Conservation (phyloP, 1,140 invertebrate species). For the Brachionus rubens region DNA sequence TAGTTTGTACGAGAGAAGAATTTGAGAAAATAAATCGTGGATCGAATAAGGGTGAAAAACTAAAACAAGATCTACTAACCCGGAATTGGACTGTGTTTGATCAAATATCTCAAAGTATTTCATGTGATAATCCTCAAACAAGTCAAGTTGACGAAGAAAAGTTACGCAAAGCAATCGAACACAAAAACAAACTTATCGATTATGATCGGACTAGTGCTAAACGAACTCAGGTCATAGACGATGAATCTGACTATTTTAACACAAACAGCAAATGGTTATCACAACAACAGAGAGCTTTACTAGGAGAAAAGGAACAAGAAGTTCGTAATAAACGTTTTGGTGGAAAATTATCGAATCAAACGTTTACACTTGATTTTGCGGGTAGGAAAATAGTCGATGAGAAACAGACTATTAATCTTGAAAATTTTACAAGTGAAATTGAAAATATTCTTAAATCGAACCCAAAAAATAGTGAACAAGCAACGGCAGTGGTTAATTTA, state of each 20-base stretch:
- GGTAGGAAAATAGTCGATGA: conserved; percentile 65
- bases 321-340: conserved; percentile 69
- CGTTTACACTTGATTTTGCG: conserved; percentile 75
- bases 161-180: conserved; percentile 70
- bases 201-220: conserved; percentile 78
- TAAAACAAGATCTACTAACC: conserved; percentile 68
- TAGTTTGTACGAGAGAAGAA: conserved; percentile 52
- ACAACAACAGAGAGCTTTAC: conserved; percentile 68
- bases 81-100: conserved; percentile 69
- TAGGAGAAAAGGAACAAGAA: conserved; percentile 71
- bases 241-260: conserved; percentile 88
- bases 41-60: conserved; percentile 23
- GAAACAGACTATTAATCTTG: conserved; percentile 48
- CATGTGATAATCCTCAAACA: conserved; percentile 62
- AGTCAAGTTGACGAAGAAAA: conserved; percentile 48
- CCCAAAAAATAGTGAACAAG: not conserved
- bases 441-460: not conserved
- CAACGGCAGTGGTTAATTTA: not conserved
- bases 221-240: conserved; percentile 85
- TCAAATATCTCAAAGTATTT: conserved; percentile 69
- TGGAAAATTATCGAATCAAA: conserved; percentile 65
- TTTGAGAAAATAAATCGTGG: conserved; percentile 12
- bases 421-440: not conserved
- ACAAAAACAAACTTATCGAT: conserved; percentile 77
- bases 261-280: conserved; percentile 74